A percentile compares a stretch with the other conserved stretches of the same genome.
phyloP scores from a whole-genome alignment of 2,113 vertebrate species.

The Onychostoma macrolepis region DNA sequence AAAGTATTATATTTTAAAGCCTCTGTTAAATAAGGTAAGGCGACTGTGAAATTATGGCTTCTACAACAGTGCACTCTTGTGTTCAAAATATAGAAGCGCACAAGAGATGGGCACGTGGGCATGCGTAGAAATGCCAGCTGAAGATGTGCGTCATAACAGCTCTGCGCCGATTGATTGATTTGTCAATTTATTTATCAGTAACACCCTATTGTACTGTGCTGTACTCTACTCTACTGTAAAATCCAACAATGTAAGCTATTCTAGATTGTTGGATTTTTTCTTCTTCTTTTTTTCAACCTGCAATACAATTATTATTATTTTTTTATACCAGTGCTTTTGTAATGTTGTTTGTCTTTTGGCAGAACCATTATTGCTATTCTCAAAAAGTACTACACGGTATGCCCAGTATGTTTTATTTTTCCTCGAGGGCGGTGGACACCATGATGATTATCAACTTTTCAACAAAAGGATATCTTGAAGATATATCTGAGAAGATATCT shows the following conservation, averaged over 20 bases:
- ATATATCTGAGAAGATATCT: not conserved
- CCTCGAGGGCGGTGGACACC: too few relatives aligned
- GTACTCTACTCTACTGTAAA: too few relatives aligned
- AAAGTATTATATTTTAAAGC: too few relatives aligned
- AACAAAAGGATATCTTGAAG: not conserved
- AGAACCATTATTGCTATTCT: not conserved
- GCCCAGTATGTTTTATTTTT: not conserved
- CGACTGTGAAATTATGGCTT: not conserved
- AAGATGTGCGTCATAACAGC: conserved; percentile 4
- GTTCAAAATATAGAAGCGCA: not conserved
- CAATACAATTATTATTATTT: not conserved
- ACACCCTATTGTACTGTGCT: too few relatives aligned
- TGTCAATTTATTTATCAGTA: too few relatives aligned
- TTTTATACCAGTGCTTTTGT: not conserved
- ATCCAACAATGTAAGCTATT: too few relatives aligned
- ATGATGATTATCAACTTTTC: not conserved
- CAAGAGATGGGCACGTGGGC: not conserved
- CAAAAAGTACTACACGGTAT: not conserved
- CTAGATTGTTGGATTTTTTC: not conserved
- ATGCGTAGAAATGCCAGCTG: not conserved
- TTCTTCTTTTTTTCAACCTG: not conserved
- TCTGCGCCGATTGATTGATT: too few relatives aligned
- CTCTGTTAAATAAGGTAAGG: too few relatives aligned
- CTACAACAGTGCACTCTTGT: not conserved
- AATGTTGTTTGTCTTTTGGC: not conserved